phyloP scores from a whole-genome alignment of 2,888 invertebrate species.

The Brenthis ino region DNA sequence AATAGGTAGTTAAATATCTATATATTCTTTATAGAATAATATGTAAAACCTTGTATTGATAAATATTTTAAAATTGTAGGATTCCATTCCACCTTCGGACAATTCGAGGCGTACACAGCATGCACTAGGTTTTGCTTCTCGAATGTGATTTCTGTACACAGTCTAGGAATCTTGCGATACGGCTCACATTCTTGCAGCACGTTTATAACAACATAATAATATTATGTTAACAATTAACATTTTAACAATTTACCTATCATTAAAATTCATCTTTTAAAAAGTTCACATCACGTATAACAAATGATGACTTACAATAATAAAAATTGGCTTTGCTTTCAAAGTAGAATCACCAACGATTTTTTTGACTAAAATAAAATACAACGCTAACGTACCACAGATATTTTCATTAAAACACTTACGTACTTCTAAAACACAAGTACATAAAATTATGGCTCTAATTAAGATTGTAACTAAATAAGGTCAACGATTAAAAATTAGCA shows the following conservation, averaged over 20 bases:
- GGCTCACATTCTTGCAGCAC: neutral
- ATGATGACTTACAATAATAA: slow-evolving; percentile 4
- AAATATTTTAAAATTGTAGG: slow-evolving; percentile 19
- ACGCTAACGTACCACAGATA: slow-evolving; percentile 6
- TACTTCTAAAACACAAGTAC: neutral
- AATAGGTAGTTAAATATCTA: neutral
- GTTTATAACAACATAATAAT: neutral
- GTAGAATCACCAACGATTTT: neutral
- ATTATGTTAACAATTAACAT: neutral
- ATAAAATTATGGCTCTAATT: neutral
- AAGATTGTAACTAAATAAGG: neutral
- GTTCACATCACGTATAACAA: neutral
- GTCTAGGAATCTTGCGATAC: neutral
- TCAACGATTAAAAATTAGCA: slow-evolving; percentile 3
- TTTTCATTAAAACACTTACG: neutral
- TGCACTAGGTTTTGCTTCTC: slow-evolving; percentile 32
- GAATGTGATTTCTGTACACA: slow-evolving; percentile 35
- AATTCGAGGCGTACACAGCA: slow-evolving; percentile 45
- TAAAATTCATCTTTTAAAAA: too few species aligned
- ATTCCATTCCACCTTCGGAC: slow-evolving; percentile 54
- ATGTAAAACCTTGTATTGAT: too few species aligned
- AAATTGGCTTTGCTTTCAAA: slow-evolving; percentile 2
- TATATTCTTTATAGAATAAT: too few species aligned
- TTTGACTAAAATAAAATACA: neutral
- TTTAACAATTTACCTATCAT: too few species aligned